A percentile compares a stretch with the other conserved stretches of the same genome.
These are phyloP conservation scores for Mustela erminea DNA, from an alignment of 2,797 vertebrate species.

Conservation along the genomic window DNA sequence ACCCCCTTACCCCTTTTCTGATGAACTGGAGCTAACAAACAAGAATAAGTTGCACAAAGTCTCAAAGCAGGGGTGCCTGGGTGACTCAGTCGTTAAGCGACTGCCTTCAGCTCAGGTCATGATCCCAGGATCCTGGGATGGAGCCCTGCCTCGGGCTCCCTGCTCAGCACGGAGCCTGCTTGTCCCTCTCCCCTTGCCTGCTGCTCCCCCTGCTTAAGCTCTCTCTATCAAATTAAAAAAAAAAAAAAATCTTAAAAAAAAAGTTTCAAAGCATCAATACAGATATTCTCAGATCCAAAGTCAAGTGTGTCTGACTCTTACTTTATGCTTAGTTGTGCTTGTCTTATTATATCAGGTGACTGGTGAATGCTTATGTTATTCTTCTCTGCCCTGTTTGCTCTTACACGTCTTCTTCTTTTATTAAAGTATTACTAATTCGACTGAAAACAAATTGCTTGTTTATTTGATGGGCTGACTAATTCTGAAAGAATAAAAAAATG, in stretches of 20 bases:
- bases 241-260: too few species aligned
- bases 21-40: neutral
- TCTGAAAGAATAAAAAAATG: neutral
- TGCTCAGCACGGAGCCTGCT: too few species aligned
- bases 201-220: too few species aligned
- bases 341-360: too few species aligned
- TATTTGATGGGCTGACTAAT: neutral
- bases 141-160: too few species aligned
- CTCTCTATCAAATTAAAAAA: too few species aligned
- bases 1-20: neutral
- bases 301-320: neutral
- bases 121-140: too few species aligned
- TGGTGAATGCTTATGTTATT: neutral
- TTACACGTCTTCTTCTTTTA: neutral
- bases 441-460: neutral
- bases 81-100: too few species aligned
- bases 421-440: neutral
- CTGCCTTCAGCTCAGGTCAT: too few species aligned
- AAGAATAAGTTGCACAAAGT: neutral
- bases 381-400: neutral
- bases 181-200: too few species aligned
- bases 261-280: neutral
- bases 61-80: neutral
- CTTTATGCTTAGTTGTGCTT: neutral
- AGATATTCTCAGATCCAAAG: neutral